Conservation (phyloP, 2,113 vertebrate species). For the Antechinus stuartii region DNA sequence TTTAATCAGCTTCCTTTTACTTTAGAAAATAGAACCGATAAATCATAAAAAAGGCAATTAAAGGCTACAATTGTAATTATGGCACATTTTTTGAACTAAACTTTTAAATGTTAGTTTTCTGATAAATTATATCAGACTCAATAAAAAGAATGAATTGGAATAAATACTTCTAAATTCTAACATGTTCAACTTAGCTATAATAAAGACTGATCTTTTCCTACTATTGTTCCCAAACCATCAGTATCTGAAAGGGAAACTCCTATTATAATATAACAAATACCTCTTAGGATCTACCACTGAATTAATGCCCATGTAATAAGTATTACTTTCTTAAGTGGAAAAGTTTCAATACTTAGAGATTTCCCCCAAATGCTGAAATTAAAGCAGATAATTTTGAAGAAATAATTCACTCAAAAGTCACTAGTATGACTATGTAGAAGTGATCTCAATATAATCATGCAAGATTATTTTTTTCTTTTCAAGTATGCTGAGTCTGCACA, state of each 20-base stretch:
- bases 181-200: not conserved
- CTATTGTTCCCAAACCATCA: not conserved
- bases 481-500: slow-evolving; percentile 14
- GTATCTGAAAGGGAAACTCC: not conserved
- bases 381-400: not conserved
- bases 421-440: not conserved
- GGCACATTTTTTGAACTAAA: slow-evolving; percentile 4
- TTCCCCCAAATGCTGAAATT: slow-evolving; percentile 7
- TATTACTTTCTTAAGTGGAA: not conserved
- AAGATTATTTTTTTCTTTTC: not conserved
- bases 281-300: not conserved
- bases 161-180: slow-evolving; percentile 26
- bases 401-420: not conserved
- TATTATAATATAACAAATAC: not conserved
- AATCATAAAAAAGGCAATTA: not conserved
- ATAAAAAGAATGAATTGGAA: slow-evolving; percentile 5
- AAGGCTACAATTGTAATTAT: not conserved
- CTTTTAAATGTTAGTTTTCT: not conserved
- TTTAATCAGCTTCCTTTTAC: not conserved
- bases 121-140: not conserved
- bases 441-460: not conserved
- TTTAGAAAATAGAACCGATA: not conserved
- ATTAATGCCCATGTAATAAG: not conserved
- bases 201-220: not conserved
- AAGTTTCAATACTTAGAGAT: not conserved